Base-by-base conservation (phyloP, 2,113 vertebrate genomes). In the Ivindomyrus marchei region DNA sequence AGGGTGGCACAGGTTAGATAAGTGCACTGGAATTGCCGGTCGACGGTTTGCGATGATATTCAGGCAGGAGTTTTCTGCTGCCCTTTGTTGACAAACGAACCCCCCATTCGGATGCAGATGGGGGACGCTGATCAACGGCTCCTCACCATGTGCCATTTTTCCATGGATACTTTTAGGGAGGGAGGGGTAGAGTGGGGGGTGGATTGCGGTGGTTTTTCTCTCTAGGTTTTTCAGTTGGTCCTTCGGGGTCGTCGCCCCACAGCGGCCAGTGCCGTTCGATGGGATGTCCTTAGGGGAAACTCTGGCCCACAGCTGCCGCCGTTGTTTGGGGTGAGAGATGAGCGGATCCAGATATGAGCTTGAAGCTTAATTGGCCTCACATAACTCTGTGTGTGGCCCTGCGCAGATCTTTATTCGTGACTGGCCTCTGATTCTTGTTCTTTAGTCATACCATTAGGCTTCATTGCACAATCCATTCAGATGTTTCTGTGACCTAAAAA, bases 21-120 rank as follows among this genome's bases (percentile, higher is more conserved):
- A 87, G 85, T 87, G 13, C 50, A 53, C 31, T 87, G 50, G 31
- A 87, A 87, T 56, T 36, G 27, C 21, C 17, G 85, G 50, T 13
- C 17, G 19, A 24, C 21, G 87, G 56, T 66, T 88, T 88, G 87
- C 17, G 49, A 45, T 62, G 56, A 42, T 39, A 88, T 88, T 56
- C 39, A 5, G 21, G 39, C 56, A 45, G 49, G 21, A 56, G 17
- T 24, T 50, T 42, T 53, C 1, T 87, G 87, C 31, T 24, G 62
- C 6, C 39, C 87, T 88, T 62, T 87, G 85, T 87, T 62, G 87
- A 66, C 87, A 88, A 46, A 88, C 39, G 49, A 88, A 88, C 39
- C 31, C n/a, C 87, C 86, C 31, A 56, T 88, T 88, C 19, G 39
- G 45, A 88, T 88, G 87, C 53, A 88, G 87, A 88, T 88, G 7